Evolutionary conservation across 2,888 invertebrate genomes (phyloP).

Genomic region (Parnassius glacialis): DNA sequence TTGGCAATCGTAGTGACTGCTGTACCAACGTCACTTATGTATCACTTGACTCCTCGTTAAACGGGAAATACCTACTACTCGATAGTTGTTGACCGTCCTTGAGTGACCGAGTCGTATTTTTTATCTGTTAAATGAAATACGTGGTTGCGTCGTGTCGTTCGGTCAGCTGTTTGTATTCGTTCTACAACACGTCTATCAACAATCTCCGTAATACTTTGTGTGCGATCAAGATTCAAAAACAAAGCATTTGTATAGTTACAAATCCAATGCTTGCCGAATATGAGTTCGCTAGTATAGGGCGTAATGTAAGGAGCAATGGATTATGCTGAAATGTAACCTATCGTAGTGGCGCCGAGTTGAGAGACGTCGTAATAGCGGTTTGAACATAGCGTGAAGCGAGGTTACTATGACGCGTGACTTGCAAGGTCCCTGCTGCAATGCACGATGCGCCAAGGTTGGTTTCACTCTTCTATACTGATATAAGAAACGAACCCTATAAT

Average conservation of each 20-base stretch:
- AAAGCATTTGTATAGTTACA: conserved; percentile 26
- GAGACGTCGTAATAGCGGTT: conserved; percentile 56
- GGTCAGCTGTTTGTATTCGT: conserved; percentile 78
- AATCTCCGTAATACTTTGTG: conserved; percentile 45
- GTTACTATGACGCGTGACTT: conserved; percentile 81
- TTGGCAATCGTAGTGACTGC: conserved; percentile 36
- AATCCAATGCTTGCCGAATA: conserved; percentile 43
- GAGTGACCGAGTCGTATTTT: conserved; percentile 75
- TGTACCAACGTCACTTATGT: conserved; percentile 45
- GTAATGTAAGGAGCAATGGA: conserved; percentile 50
- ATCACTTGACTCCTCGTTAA: conserved; percentile 53
- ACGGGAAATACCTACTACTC: conserved; percentile 65
- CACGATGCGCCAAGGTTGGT: conserved; percentile 81
- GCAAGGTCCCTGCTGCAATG: conserved; percentile 81
- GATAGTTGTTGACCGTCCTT: conserved; percentile 69
- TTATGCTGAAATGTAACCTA: conserved; percentile 34
- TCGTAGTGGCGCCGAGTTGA: conserved; percentile 48
- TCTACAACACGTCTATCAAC: conserved; percentile 72
- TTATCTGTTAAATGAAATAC: conserved; percentile 71
- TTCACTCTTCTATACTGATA: conserved; percentile 59
- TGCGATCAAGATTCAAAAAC: conserved; percentile 31
- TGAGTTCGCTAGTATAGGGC: conserved; percentile 5
- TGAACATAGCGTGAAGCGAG: conserved; percentile 76
- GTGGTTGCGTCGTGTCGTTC: conserved; percentile 65
- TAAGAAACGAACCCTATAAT: conserved; percentile 45